These are phyloP conservation scores for Piprites chloris DNA, from an alignment of 2,113 vertebrate species.

Conservation along the genomic window DNA sequence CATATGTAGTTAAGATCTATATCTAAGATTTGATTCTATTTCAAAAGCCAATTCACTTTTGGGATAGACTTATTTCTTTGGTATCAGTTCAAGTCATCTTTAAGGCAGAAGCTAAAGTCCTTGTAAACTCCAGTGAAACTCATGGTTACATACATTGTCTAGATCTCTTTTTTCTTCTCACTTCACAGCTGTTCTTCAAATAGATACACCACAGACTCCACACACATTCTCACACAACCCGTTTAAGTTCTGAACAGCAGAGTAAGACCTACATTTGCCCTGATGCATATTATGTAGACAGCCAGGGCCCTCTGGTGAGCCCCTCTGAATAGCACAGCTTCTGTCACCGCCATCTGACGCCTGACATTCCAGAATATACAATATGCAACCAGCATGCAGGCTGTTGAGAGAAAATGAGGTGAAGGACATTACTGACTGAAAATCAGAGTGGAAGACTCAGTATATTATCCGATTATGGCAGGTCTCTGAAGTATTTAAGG, in stretches of 20 bases:
- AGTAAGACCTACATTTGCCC: not conserved
- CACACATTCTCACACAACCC: not conserved
- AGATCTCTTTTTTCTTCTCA: not conserved
- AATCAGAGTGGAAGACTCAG: not conserved
- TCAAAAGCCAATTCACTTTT: not conserved
- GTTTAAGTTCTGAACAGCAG: not conserved
- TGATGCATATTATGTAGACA: not conserved
- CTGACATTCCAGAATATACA: rapidly evolving
- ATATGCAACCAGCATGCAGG: not conserved
- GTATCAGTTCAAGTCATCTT: not conserved
- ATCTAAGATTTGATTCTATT: not conserved
- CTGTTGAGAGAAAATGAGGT: not conserved
- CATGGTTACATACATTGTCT: not conserved
- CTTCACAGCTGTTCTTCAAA: not conserved
- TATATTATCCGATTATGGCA: not conserved
- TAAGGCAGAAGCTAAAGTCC: not conserved
- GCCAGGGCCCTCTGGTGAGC: not conserved
- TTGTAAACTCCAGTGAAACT: not conserved
- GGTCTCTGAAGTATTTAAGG: not conserved
- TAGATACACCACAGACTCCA: not conserved
- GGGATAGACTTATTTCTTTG: not conserved
- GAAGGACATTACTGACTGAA: not conserved
- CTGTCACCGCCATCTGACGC: not conserved
- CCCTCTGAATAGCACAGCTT: not conserved
- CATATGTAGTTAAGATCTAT: not conserved